phyloP scores from a whole-genome alignment of 2,797 vertebrate genomes.

The Sebastiscus tertius region DNA sequence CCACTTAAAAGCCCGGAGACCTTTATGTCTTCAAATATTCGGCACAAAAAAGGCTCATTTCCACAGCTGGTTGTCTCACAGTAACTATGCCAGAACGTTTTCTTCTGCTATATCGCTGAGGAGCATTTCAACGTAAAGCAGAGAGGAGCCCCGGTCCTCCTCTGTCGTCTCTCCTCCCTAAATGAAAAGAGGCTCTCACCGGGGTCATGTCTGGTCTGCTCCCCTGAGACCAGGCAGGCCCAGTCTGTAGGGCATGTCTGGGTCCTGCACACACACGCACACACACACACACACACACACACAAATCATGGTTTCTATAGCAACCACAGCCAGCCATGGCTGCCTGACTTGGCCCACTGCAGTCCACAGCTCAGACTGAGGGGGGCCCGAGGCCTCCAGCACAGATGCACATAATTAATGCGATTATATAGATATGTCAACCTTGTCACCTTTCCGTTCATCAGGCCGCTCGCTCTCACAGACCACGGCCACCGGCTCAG shows the following conservation, averaged over 20 bases:
- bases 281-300: constrained; percentile 15
- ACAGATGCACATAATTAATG: constrained; percentile 73
- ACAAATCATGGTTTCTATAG: constrained; percentile 71
- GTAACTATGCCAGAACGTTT: constrained; percentile 12
- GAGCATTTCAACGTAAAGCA: constrained; percentile 38
- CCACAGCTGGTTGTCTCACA: constrained; percentile 55
- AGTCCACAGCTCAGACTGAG: constrained; percentile 42
- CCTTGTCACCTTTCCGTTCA: constrained; percentile 65
- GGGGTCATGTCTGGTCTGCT: constrained; percentile 88
- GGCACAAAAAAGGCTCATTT: constrained; percentile 41
- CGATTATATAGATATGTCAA: constrained; percentile 75
- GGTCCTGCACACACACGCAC: constrained; percentile 52
- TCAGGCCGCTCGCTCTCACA: constrained; percentile 47
- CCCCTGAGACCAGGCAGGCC: constrained; percentile 76
- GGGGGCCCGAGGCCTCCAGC: constrained; percentile 62
- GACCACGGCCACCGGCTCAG: constrained; percentile 14
- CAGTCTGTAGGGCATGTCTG: constrained; percentile 82
- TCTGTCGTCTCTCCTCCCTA: constrained; percentile 45
- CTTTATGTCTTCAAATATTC: constrained; percentile 46
- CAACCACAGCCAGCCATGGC: constrained; percentile 64
- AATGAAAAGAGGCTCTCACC: constrained; percentile 72
- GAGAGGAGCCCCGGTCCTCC: constrained; percentile 9
- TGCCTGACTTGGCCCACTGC: constrained; percentile 34
- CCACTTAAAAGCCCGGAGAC: constrained; percentile 56
- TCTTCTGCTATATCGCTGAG: background rate